Base-by-base conservation (phyloP, 2,113 vertebrate species). In the Plectropomus leopardus region DNA sequence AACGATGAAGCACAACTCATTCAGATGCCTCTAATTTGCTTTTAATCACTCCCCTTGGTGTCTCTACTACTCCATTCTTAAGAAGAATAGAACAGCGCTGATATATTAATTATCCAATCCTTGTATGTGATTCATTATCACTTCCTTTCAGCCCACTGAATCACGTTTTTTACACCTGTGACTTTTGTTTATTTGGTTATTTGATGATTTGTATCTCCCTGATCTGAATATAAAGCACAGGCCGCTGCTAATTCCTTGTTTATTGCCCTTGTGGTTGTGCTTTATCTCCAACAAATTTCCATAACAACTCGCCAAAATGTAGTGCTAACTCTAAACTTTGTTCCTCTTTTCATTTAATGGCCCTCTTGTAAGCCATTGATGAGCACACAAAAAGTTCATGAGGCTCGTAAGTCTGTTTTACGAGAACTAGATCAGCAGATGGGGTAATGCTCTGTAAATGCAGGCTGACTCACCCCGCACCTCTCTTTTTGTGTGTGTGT, bases 361-460 rank as follows among this genome's bases (percentile, higher is more conserved):
- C 55, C 54, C 72, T 89, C 83, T 82, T 72, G 69, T 72, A 91
- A 79, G 77, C 74, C 74, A 50, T 78, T 78, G 60, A 86, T 82
- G 83, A 82, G 79, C 34, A 61, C 55, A 82, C 77, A 76, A 82
- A 83, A 84, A 80, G 82, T 92, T 74, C 76, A 90, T 32, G 53
- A 76, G 72, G 66, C 81, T 66, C 78, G 30, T 91, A 89, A 90
- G 79, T 87, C 70, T 88, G 48, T 30, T 90, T 90, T 84, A 87
- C 16, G 47, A 60, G 78, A 78, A 67, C 72, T 24, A 77, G 61
- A 82, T 83, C 79, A 84, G 85, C 82, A 90, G 88, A 88, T 86
- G 82, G 78, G 88, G 85, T 88, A 78, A 91, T 70, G 85, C 87
- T 83, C 51, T 66, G 47, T 60, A 85, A 91, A 93, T 83, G 79